phyloP scores from a whole-genome alignment of 2,113 vertebrate species.

The Sialia sialis region DNA sequence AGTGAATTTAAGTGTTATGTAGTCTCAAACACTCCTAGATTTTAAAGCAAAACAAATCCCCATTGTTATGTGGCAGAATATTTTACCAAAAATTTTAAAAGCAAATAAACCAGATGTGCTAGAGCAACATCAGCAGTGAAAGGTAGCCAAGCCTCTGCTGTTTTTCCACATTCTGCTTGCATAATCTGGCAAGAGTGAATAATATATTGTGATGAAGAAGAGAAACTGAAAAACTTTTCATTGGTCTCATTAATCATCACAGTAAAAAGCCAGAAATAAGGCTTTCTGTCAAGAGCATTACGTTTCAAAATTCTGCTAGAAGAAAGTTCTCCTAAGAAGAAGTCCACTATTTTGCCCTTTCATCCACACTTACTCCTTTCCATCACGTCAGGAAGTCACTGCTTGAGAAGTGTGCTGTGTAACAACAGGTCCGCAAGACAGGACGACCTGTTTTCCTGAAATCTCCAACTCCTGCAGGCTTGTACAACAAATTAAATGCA shows the following conservation, averaged over 20 bases:
- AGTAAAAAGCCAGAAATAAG: not conserved
- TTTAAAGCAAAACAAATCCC: not conserved
- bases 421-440: not conserved
- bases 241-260: not conserved
- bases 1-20: not conserved
- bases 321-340: not conserved
- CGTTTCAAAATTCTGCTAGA: not conserved
- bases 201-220: not conserved
- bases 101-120: not conserved
- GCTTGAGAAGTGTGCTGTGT: not conserved
- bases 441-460: not conserved
- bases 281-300: not conserved
- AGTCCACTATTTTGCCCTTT: not conserved
- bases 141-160: not conserved
- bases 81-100: not conserved
- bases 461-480: not conserved
- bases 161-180: not conserved
- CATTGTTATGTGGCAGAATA: not conserved
- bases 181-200: not conserved
- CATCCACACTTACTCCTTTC: not conserved
- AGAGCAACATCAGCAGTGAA: not conserved
- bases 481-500: not conserved
- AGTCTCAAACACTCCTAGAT: not conserved
- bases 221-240: not conserved
- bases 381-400: rapidly evolving